Evolutionary conservation across 1,140 invertebrate genomes (phyloP), one percentile per base, ranked within the genome.

Genomic region (Apis laboriosa): DNA sequence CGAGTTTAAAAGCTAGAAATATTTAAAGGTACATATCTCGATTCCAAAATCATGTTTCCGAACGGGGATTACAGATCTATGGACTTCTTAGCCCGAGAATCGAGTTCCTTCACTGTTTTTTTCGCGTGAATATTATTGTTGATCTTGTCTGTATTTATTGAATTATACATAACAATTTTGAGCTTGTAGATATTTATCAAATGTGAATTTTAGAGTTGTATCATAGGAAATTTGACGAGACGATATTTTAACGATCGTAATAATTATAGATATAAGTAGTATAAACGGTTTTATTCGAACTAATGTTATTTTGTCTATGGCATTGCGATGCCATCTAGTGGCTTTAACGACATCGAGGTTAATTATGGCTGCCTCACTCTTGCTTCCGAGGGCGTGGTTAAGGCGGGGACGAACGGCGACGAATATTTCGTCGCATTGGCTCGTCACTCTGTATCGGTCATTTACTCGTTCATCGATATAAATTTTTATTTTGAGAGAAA

Each of bases 331-430:
- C 92, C 93, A 94, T 94, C 93, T 94, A 91, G 88, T 90, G 90
- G 90, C 84, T 84, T 90, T 85, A 90, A 92, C 87, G 84, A 91
- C 84, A 80, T 91, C 88, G 87, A 74, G 76, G 85, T 93, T 94
- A 94, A 92, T 94, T 93, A 94, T 94, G 93, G 93, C 93, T 92
- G 93, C 92, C 92, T 90, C 90, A 88, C 83, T 88, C 72, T 72
- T 58, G 28, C 68, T 76, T 53, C 60, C 67, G 90, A 90, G 89
- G 92, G 91, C 92, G 91, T 92, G 91, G 88, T 82, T 86, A 88
- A 86, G 84, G 86, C 80, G 88, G 88, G 77, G 88, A 77, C 79
- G 49, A 64, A n/a, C 61, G 55, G 60, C 60, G 63, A 72, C 60
- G 76, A 67, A 51, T 77, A 81, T 85, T 85, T 83, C 72, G 64